phyloP scores from a whole-genome alignment of 1,140 invertebrate species.

The Diuraphis noxia region DNA sequence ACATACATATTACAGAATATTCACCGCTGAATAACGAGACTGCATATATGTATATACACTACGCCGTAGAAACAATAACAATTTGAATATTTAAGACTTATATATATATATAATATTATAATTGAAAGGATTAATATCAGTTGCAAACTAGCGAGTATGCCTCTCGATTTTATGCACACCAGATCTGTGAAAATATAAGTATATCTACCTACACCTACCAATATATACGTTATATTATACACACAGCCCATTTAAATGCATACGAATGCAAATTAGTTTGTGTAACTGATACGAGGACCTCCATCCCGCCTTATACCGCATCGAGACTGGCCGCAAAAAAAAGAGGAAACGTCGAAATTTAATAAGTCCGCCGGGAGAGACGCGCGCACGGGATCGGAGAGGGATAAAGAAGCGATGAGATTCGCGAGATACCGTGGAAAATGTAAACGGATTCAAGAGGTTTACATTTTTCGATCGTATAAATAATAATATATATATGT shows the following conservation, averaged over 20 bases:
- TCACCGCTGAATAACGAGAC: background rate
- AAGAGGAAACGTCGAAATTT: constrained; percentile 21
- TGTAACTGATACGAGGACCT: background rate
- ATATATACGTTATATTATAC: background rate
- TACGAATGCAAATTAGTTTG: constrained; percentile 24
- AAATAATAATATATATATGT: background rate
- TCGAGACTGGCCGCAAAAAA: background rate
- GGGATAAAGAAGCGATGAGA: background rate
- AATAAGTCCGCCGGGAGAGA: background rate
- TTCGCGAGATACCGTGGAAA: background rate
- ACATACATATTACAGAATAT: background rate
- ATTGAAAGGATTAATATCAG: constrained; percentile 15
- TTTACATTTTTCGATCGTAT: constrained; percentile 19
- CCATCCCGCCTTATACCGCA: background rate
- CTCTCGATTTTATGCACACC: background rate
- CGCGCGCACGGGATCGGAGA: background rate
- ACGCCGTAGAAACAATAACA: background rate
- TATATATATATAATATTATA: background rate
- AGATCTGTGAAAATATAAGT: background rate
- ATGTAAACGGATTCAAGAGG: background rate
- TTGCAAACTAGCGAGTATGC: background rate
- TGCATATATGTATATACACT: too few relatives aligned
- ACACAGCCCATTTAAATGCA: background rate
- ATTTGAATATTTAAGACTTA: constrained; percentile 1
- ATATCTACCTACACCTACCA: background rate